Evolutionary conservation across 2,797 vertebrate genomes (phyloP), one percentile per base, ranked within the genome.

Genomic region (Notamacropus eugenii): DNA sequence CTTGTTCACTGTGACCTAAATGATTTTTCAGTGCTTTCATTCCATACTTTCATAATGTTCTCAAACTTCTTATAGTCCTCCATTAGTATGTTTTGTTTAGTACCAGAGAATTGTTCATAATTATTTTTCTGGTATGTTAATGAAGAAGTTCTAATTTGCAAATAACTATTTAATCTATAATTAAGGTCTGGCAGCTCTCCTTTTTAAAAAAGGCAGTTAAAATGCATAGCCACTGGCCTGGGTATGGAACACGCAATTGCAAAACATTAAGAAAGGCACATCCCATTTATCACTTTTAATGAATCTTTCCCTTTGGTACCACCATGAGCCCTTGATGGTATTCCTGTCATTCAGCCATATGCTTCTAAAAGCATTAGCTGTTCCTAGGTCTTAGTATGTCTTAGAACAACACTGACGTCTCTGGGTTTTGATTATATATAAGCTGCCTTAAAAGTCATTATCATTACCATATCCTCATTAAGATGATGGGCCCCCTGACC

Each of bases 331-430:
- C 98, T 96, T 91, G 98, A 98, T 98, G 97, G 98, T 98, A 96
- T 98, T 98, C 97, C 97, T 98, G 97, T 98, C 98, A 98, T 98
- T 98, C 91, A 98, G 97, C 98, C 97, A 98, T 98, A 96, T 98
- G 98, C 98, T 95, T 97, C 97, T 95, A 96, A 98, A 97, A 98
- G 97, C 97, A 97, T 98, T 98, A 98, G 98, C 98, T 98, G 93
- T 98, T 99, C 97, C 94, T 74, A 59, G 93, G 90, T 97, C 95
- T 96, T 94, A 95, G 94, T 82, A 58, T 96, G 93, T 93, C 95
- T 96, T 90, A 94, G 59, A 97, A 96, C 91, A 96, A 97, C 97
- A 97, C 97, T 97, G 97, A 96, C 98, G 97, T 96, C 96, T 97
- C 92, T 97, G 62, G 97, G 93, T 97, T 98, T 97, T 98, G 93